Conservation (phyloP, 2,888 invertebrate species). For the Drosophila infuscata region DNA sequence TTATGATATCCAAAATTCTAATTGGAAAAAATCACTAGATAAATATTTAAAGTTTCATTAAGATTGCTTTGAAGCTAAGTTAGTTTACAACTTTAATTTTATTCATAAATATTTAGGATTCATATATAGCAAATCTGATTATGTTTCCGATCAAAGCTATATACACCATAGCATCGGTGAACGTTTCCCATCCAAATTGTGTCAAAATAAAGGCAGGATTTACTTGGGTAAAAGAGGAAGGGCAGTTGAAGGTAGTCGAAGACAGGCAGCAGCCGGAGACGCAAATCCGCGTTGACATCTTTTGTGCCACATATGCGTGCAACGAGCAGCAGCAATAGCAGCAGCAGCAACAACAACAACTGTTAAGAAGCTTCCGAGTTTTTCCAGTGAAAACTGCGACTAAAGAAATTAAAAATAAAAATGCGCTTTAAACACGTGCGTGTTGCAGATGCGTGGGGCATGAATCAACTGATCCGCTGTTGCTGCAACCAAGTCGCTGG, state of each 20-base stretch:
- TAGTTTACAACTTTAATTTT: background rate
- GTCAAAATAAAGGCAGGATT: constrained; percentile 28
- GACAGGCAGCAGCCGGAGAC: constrained; percentile 18
- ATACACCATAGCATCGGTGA: background rate
- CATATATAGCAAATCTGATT: too few relatives aligned
- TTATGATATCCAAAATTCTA: background rate
- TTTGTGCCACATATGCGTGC: constrained; percentile 71
- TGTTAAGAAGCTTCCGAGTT: constrained; percentile 31
- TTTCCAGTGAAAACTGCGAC: constrained; percentile 38
- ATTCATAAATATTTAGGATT: background rate
- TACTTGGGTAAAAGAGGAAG: background rate
- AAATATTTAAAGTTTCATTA: background rate
- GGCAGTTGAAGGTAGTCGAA: background rate
- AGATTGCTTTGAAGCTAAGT: background rate
- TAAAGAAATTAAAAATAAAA: constrained; percentile 69
- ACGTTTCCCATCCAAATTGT: background rate
- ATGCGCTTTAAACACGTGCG: constrained; percentile 72
- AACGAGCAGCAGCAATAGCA: constrained; percentile 30
- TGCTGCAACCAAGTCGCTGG: constrained; percentile 3
- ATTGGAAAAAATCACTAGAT: too few relatives aligned
- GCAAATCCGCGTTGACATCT: constrained; percentile 75
- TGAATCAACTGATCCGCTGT: constrained; percentile 9
- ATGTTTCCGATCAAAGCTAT: background rate
- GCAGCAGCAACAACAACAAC: constrained; percentile 23
- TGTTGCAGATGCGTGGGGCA: background rate